Evolutionary conservation across 1,140 invertebrate genomes (phyloP).

Genomic region (Nilaparvata lugens): DNA sequence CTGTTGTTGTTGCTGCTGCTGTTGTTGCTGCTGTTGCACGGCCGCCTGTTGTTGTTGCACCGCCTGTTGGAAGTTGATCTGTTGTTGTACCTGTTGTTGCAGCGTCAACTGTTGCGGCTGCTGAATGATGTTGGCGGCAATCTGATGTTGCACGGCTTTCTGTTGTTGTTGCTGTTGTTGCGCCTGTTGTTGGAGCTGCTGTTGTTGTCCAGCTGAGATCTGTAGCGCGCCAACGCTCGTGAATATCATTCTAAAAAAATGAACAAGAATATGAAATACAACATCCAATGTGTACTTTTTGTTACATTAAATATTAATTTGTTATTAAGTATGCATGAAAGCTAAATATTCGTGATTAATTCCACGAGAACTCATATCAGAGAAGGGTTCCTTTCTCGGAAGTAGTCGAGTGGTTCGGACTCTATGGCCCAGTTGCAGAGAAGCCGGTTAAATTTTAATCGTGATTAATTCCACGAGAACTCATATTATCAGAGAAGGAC

Average conservation of each 20-base stretch:
- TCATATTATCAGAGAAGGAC: too few species aligned
- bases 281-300: too few species aligned
- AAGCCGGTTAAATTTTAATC: too few species aligned
- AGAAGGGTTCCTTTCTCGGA: too few species aligned
- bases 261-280: too few species aligned
- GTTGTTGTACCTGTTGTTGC: slow-evolving; percentile 27
- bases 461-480: too few species aligned
- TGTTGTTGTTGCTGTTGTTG: slow-evolving; percentile 34
- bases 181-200: slow-evolving; percentile 33
- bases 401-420: too few species aligned
- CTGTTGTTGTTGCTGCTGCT: slow-evolving; percentile 36
- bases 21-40: slow-evolving; percentile 37
- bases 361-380: not conserved
- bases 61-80: slow-evolving; percentile 17
- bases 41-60: slow-evolving; percentile 31
- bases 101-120: slow-evolving; percentile 31
- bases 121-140: slow-evolving; percentile 17
- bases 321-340: too few species aligned
- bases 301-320: too few species aligned
- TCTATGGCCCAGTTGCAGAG: too few species aligned
- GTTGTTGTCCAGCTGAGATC: slow-evolving; percentile 17
- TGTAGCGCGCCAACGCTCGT: slow-evolving; percentile 25
- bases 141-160: slow-evolving; percentile 20
- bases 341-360: too few species aligned
- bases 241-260: slow-evolving; percentile 26